phyloP scores from a whole-genome alignment of 2,888 invertebrate species.

The Chymomyza procnemis region DNA sequence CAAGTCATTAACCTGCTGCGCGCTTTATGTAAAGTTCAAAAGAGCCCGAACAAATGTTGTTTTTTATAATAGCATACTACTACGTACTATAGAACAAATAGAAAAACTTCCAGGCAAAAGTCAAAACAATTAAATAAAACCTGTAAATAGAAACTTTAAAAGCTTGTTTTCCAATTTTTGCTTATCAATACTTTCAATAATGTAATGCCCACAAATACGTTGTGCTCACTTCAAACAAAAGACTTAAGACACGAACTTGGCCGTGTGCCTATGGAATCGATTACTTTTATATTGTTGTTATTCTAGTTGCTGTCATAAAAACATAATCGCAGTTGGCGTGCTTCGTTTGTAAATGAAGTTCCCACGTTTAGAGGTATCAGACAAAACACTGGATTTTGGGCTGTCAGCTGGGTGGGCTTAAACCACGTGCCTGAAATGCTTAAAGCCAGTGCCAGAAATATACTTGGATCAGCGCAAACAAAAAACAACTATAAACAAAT shows the following conservation, averaged over 20 bases:
- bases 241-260: conserved; percentile 56
- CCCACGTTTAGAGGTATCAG: conserved; percentile 34
- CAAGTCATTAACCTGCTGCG: background rate
- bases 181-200: background rate
- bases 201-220: conserved; percentile 6
- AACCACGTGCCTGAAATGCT: conserved; percentile 24
- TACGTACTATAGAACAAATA: background rate
- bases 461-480: background rate
- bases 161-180: conserved; percentile 9
- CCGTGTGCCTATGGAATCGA: background rate
- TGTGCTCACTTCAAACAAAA: conserved; percentile 39
- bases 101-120: conserved; percentile 8
- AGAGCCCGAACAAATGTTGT: background rate
- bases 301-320: background rate
- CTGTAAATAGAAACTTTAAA: background rate
- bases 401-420: conserved; percentile 42
- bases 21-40: background rate
- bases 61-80: background rate
- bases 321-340: conserved; percentile 39
- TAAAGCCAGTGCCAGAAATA: background rate
- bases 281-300: background rate
- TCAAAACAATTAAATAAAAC: conserved; percentile 6
- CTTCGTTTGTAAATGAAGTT: conserved; percentile 43
- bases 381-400: background rate
- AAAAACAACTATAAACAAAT: background rate